Percentiles rank a stretch among this genome's conserved stretches.
These are phyloP conservation scores for Cyclina sinensis DNA, from an alignment of 1,140 invertebrate genomes.

Conservation along the genomic window DNA sequence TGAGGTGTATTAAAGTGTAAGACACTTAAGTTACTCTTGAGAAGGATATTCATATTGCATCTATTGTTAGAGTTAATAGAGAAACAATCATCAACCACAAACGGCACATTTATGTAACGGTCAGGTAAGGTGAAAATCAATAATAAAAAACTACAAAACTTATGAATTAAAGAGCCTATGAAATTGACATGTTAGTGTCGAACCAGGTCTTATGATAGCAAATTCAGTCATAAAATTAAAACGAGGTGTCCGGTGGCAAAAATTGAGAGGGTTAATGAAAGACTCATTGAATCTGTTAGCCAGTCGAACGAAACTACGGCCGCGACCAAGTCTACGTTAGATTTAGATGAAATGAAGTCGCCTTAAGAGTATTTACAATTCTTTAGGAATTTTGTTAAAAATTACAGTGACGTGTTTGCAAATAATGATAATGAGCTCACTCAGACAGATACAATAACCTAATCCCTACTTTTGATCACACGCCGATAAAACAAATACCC, in stretches of 20 bases:
- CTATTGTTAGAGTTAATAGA: neutral
- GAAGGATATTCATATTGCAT: conserved; percentile 29
- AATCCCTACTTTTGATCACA: conserved; percentile 56
- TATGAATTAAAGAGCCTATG: neutral
- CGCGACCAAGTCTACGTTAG: neutral
- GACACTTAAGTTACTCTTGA: conserved; percentile 27
- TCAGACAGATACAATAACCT: conserved; percentile 43
- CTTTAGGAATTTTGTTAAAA: neutral
- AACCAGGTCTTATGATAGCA: neutral
- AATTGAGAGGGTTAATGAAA: neutral
- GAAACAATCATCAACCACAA: neutral
- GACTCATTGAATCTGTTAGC: neutral
- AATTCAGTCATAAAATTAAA: neutral
- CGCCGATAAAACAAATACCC: conserved; percentile 63
- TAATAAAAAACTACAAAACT: conserved; percentile 9
- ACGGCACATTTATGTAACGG: neutral
- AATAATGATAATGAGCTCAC: neutral
- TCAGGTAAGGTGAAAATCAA: too few relatives aligned
- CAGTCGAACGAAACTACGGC: neutral
- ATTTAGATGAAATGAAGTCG: neutral
- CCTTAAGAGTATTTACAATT: neutral
- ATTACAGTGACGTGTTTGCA: neutral
- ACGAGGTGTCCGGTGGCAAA: neutral
- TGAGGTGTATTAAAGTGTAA: neutral
- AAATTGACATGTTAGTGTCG: neutral